phyloP scores from a whole-genome alignment of 2,797 vertebrate species.

The Anabas testudineus region DNA sequence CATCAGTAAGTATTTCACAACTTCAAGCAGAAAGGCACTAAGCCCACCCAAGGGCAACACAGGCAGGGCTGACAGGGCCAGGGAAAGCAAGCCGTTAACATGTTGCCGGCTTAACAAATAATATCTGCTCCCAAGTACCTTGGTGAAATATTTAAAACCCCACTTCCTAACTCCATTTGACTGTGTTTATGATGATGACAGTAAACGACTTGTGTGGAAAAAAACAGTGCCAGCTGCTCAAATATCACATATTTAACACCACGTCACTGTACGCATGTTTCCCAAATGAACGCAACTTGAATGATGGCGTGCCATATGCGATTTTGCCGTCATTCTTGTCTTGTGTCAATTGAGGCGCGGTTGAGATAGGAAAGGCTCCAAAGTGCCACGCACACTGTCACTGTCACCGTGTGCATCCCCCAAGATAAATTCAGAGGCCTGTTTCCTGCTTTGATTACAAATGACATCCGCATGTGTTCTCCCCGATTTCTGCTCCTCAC shows the following conservation, averaged over 20 bases:
- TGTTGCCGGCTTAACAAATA: constrained; percentile 85
- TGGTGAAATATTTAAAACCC: constrained; percentile 82
- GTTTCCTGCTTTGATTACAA: constrained; percentile 86
- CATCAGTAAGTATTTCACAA: constrained; percentile 85
- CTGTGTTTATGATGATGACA: constrained; percentile 83
- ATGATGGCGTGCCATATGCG: constrained; percentile 75
- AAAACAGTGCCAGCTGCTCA: constrained; percentile 76
- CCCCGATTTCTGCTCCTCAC: constrained; percentile 78
- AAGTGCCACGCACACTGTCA: constrained; percentile 74
- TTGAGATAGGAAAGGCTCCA: constrained; percentile 75
- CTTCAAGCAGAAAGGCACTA: constrained; percentile 83
- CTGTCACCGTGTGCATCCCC: constrained; percentile 79
- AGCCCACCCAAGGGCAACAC: constrained; percentile 86
- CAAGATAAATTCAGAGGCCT: constrained; percentile 81
- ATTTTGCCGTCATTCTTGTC: constrained; percentile 76
- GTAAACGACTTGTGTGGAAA: constrained; percentile 78
- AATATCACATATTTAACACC: constrained; percentile 79
- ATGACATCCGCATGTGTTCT: constrained; percentile 82
- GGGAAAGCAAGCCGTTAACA: constrained; percentile 83
- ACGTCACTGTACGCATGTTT: constrained; percentile 62
- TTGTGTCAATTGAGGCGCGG: constrained; percentile 73
- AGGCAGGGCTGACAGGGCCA: constrained; percentile 81
- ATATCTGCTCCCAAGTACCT: constrained; percentile 82
- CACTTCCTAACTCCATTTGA: constrained; percentile 80
- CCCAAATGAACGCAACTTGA: constrained; percentile 77